Evolutionary conservation across 2,888 invertebrate genomes (phyloP), one percentile per base, ranked within the genome.

Genomic region (Clistopyga incitator): DNA sequence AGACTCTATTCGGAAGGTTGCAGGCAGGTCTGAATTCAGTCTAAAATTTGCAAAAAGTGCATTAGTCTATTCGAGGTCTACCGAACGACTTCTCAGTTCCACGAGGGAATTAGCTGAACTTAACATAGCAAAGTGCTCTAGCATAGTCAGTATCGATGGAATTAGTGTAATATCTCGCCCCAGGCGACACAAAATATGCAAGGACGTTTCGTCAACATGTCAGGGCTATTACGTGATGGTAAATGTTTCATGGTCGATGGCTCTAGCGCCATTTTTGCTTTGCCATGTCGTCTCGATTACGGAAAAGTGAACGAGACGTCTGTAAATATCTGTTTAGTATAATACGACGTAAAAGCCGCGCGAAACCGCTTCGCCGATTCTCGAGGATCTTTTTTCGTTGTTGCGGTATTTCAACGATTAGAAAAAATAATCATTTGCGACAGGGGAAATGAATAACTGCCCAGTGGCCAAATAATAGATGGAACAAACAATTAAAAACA

Each of bases 301-400:
- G 25, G 29, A 75, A 61, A 65, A 50, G 61, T 47, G 23, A 65
- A 76, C 54, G 45, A 38, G 65, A 78, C 56, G 67, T 77, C 67
- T 83, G 79, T 83, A 83, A 83, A 83, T 83, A 80, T 77, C 80
- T 72, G 80, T 80, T 72, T 83, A 67, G 72, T 59, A 70, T 56
- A 65, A 65, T 56, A 68, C 47, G 68, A 82, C 78, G 78, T 61
- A 18, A 54, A 78, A 75, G 61, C 47, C 20, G 34, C 78, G 64
- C 42, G 56, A 82, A 70, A 64, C 71, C 74, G 80, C 76, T 72
- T 83, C 80, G 80, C 76, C 71, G 61, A 83, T 72, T 77, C 65
- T 72, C 83, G 71, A 65, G 72, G 50, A 56, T 45, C 75, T 50
- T 68, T 54, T 42, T 68, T 64, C 68, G 56, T 68, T 59, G 81